Conservation (phyloP, 2,113 vertebrate genomes). For the Hypocryptadius cinnamomeus region DNA sequence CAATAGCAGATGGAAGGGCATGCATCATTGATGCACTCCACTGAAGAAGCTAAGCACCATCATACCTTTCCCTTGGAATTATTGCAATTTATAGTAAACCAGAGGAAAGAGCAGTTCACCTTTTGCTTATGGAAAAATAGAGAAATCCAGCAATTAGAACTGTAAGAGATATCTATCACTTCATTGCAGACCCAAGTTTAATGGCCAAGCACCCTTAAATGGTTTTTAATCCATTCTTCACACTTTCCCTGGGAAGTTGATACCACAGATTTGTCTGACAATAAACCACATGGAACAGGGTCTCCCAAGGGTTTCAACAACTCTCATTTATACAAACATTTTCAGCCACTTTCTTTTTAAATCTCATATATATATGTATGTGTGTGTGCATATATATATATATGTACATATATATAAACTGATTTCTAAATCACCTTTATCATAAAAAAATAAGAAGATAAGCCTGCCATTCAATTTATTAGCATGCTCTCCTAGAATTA, state of each 20-base stretch:
- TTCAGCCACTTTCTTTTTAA: not conserved
- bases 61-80: not conserved
- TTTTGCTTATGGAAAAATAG: not conserved
- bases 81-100: not conserved
- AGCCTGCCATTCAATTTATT: not conserved
- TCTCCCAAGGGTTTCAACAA: not conserved
- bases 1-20: not conserved
- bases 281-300: not conserved
- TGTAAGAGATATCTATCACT: not conserved
- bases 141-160: not conserved
- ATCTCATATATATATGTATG: not conserved
- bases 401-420: not conserved
- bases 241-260: not conserved
- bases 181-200: not conserved
- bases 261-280: not conserved
- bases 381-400: accelerated
- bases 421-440: not conserved
- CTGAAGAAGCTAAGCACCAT: not conserved
- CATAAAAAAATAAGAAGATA: not conserved
- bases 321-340: not conserved
- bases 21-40: not conserved
- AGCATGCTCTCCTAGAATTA: not conserved
- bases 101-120: not conserved
- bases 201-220: not conserved
- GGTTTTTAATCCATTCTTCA: not conserved